Base-by-base conservation (phyloP, 2,113 vertebrate genomes). In the Nicator chloris region DNA sequence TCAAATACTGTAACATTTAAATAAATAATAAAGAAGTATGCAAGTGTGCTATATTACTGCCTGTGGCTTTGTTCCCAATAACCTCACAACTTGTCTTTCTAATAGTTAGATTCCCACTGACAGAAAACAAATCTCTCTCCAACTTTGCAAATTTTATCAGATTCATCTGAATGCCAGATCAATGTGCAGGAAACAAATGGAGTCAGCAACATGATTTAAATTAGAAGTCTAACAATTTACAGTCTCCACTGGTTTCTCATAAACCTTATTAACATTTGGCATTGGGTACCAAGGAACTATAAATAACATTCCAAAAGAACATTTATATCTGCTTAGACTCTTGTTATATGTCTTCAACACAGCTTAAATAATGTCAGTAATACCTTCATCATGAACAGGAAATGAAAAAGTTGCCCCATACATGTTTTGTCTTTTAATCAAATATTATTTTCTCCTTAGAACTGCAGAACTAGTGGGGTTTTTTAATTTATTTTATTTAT, bases 221-320 rank as follows among this genome's bases (percentile, higher is more conserved):
- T 95, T 94, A 97, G 94, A 95, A 96, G 90, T 71, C 92, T 92
- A 95, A 85, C 95, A 96, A 96, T 96, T 97, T 97, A 95, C 85
- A 96, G 88, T 88, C 96, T 96, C 92, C 88, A 90, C 94, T 96
- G 96, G 94, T 88, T 97, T 97, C 97, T 97, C 93, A 77, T 98
- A 98, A 98, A 98, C 95, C 93, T 97, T 96, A 95, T 96, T 96
- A 97, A 96, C 2, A 72, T 96, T 97, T 98, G 97, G 96, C 97
- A 95, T 35, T 40, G 80, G 78, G 91, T 97, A 97, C 97, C 97
- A 97, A 97, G 95, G 93, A 96, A 79, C 94, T 94, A 92, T 97
- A 98, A 98, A 97, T 97, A 96, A 97, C 90, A 59, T 79, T 97
- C 95, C 92, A 77, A 83, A 87, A 93, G 88, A 96, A 97, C 96